Percentiles rank a stretch among this genome's conserved stretches.
phyloP scores from a whole-genome alignment of 2,797 vertebrate species.

The Urocyon cinereoargenteus region DNA sequence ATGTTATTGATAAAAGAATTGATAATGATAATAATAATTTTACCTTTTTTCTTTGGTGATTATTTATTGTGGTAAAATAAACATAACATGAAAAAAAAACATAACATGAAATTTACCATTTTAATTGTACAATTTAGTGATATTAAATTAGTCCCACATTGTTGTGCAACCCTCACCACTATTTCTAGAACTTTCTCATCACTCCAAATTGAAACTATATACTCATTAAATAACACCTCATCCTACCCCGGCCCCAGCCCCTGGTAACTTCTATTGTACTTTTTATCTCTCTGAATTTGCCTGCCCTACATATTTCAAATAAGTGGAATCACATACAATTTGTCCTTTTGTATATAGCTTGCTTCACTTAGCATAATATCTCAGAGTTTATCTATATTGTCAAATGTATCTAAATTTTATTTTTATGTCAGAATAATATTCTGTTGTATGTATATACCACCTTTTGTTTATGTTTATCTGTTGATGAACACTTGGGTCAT shows the following conservation, averaged over 20 bases:
- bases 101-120: conserved; percentile 7
- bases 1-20: neutral
- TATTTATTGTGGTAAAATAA: conserved; percentile 50
- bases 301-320: neutral
- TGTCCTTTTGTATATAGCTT: neutral
- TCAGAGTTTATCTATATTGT: neutral
- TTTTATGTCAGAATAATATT: neutral
- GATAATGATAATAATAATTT: neutral
- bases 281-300: neutral
- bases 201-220: neutral
- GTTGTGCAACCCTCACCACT: neutral
- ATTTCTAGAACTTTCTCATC: conserved; percentile 28
- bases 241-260: rapidly evolving
- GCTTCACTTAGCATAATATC: neutral
- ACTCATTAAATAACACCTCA: neutral
- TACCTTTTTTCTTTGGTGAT: neutral
- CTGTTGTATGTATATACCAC: neutral
- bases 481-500: neutral
- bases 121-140: neutral
- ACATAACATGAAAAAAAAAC: neutral
- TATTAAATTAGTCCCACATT: neutral
- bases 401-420: neutral
- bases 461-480: neutral
- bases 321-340: neutral
- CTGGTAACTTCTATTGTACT: neutral